Evolutionary conservation across 2,888 invertebrate genomes (phyloP).

Genomic region (Onthophagus sagittarius): DNA sequence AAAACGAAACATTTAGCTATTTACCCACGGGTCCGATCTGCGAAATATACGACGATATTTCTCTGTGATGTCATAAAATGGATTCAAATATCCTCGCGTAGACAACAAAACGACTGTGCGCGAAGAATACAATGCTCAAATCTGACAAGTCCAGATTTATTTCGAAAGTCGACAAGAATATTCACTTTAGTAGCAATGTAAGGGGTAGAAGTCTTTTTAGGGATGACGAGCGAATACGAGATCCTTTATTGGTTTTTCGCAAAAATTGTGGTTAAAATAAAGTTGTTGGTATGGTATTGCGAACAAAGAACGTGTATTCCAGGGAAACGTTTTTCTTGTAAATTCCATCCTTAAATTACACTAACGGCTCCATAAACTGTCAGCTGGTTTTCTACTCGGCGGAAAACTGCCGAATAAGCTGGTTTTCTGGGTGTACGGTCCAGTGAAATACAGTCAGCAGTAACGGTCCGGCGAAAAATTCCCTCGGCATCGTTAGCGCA

Average conservation of each 20-base stretch:
- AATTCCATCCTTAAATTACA: not conserved
- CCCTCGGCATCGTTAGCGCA: not conserved
- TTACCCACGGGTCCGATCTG: not conserved
- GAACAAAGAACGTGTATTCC: no score
- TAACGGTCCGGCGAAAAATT: not conserved
- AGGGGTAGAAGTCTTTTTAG: not conserved
- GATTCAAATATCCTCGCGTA: not conserved
- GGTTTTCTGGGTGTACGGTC: not conserved
- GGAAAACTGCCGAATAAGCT: not conserved
- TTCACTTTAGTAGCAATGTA: conserved; percentile 7
- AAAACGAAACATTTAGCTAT: not conserved
- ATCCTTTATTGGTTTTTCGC: not conserved
- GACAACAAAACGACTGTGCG: not conserved
- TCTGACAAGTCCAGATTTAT: conserved; percentile 10
- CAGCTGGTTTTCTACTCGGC: not conserved
- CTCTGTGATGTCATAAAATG: not conserved
- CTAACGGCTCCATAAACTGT: not conserved
- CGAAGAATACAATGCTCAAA: not conserved
- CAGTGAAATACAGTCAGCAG: not conserved
- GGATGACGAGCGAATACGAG: not conserved
- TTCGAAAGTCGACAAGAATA: conserved; percentile 6
- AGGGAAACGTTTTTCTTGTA: not conserved
- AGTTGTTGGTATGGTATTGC: no score
- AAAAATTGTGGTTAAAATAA: not conserved
- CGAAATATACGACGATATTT: no score